Base-by-base conservation (phyloP, 2,797 vertebrate species). In the Molossus molossus region DNA sequence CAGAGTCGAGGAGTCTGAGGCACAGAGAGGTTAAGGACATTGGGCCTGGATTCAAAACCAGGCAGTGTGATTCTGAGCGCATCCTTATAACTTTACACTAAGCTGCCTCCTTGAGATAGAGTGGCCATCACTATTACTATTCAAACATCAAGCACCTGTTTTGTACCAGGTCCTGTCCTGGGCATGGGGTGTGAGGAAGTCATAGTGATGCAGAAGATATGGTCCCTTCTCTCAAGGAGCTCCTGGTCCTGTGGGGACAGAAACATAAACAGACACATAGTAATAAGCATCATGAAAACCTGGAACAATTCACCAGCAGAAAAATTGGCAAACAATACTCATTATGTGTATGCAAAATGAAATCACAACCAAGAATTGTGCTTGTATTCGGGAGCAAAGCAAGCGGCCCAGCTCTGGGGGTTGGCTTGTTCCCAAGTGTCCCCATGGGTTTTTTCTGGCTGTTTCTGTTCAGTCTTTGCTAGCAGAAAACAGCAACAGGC, bases 1-100 rank as follows among this genome's bases (percentile, higher is more conserved):
- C 57, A 91, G 25, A 91, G 94, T 76, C 18, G 72, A 72, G 48
- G 87, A 92, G 86, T 57, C 70, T 55, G 85, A 90, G 3, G 3
- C 1, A 0, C 10, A 5, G 88, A 85, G 75, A 70, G 9, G 13
- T 18, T 9, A 67, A n/a, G 80, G 89, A 60, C 72, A 91, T 69
- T 23, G 20, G 83, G 62, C 17, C 57, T 85, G 18, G 62, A 48
- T 62, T 91, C 29, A 77, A 37, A 75, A 3, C 5, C 33, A 37
- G 58, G 69, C 15, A 18, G n/a, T 9, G 13, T 14, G 64, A 33
- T 58, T n/a, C 85, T 27, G 11, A 89, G 27, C 18, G 29, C 8
- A 48, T 11, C 67, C 50, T 45, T 21, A 2, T 9, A 48, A 20
- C 55, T 58, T n/a, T 14, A 45, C 27, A n/a, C 29, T 29, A 33